These are phyloP conservation scores for Dimorphilus gyrociliatus DNA, from an alignment of 2,888 invertebrate species.

Conservation along the genomic window DNA sequence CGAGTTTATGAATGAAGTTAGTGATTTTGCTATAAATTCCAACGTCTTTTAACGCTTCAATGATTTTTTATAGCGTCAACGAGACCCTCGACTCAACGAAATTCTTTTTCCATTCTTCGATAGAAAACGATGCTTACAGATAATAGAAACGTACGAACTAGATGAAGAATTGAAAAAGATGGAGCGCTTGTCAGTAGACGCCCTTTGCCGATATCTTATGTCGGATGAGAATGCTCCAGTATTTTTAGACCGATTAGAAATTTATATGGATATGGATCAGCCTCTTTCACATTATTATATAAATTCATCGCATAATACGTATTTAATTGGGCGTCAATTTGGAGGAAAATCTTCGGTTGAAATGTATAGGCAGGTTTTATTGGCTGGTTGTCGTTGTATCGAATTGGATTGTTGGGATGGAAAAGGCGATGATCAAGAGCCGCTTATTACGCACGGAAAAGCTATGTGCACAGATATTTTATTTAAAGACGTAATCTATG, in stretches of 20 bases:
- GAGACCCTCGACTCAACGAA: constrained; percentile 94
- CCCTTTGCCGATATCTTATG: constrained; percentile 93
- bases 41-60: no score
- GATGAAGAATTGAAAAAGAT: constrained; percentile 53
- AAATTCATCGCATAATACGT: constrained; percentile 54
- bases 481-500: constrained; percentile 93
- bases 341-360: constrained; percentile 92
- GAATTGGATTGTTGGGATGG: constrained; percentile 99
- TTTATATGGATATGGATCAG: constrained; percentile 85
- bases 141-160: constrained; percentile 80
- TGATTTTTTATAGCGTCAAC: constrained; percentile 51
- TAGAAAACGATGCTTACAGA: constrained; percentile 74
- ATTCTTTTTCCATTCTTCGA: constrained; percentile 94
- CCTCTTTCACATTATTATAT: constrained; percentile 95
- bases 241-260: constrained; percentile 88
- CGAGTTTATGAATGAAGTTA: constrained; percentile 69
- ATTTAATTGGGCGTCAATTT: constrained; percentile 57
- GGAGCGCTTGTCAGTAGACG: constrained; percentile 64
- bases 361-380: constrained; percentile 90
- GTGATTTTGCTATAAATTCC: constrained; percentile 8
- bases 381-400: constrained; percentile 94
- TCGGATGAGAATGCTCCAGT: constrained; percentile 99
- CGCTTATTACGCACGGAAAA: constrained; percentile 97
- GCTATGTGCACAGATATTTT: constrained; percentile 99
- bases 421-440: constrained; percentile 90